These are phyloP conservation scores for Cyphomyrus plagiostoma DNA, from an alignment of 2,113 vertebrate genomes.

Conservation along the genomic window DNA sequence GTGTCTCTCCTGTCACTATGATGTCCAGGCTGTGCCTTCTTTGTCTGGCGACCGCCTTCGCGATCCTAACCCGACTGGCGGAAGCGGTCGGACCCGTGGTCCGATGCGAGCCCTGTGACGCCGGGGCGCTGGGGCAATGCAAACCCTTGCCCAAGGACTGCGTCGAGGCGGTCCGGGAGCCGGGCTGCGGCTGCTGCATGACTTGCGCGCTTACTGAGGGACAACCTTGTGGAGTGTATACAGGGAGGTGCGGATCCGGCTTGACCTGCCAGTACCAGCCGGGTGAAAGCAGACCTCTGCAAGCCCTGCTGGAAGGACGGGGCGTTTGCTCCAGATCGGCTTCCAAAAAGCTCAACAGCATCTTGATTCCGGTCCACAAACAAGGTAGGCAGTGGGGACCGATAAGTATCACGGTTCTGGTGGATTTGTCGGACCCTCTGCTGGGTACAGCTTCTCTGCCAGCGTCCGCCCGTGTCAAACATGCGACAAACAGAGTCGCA, in stretches of 20 bases:
- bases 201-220: slow-evolving; percentile 78
- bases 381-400: slow-evolving; percentile 59
- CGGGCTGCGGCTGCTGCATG: slow-evolving; percentile 88
- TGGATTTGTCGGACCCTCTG: neutral
- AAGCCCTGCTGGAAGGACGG: slow-evolving; percentile 79
- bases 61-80: slow-evolving; percentile 49
- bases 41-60: slow-evolving; percentile 62
- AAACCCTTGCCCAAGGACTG: slow-evolving; percentile 72
- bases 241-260: slow-evolving; percentile 78
- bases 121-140: slow-evolving; percentile 72
- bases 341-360: slow-evolving; percentile 44
- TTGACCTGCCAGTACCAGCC: slow-evolving; percentile 71
- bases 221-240: slow-evolving; percentile 83
- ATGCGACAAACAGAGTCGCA: neutral
- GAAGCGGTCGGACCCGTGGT: slow-evolving; percentile 74
- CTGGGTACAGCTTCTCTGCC: neutral
- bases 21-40: slow-evolving; percentile 65
- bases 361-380: slow-evolving; percentile 42
- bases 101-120: slow-evolving; percentile 83
- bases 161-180: slow-evolving; percentile 74
- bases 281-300: slow-evolving; percentile 74
- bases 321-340: slow-evolving; percentile 70
- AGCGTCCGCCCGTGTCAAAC: neutral
- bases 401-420: neutral
- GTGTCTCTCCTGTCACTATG: slow-evolving; percentile 57